Conservation (phyloP, 2,888 invertebrate species). For the Cyclophora albipunctata region DNA sequence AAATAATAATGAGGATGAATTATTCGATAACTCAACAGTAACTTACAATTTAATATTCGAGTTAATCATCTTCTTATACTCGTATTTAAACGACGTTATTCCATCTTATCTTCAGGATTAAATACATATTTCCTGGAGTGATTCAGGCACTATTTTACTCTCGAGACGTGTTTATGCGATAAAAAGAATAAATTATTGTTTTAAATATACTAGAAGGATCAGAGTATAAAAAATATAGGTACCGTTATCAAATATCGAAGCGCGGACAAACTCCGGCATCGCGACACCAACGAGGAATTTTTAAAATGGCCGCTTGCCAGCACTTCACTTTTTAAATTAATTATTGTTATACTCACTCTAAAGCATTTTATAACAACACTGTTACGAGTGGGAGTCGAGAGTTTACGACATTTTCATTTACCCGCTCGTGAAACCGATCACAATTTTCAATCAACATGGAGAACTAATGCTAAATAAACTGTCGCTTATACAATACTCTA, state of each 20-base stretch:
- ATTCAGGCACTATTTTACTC: too few species aligned
- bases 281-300: slow-evolving; percentile 41
- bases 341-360: slow-evolving; percentile 69
- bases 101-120: too few species aligned
- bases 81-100: too few species aligned
- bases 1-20: too few species aligned
- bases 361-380: slow-evolving; percentile 63
- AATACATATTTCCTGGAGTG: too few species aligned
- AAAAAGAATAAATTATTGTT: too few species aligned
- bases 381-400: slow-evolving; percentile 41
- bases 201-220: too few species aligned
- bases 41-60: too few species aligned
- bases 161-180: too few species aligned
- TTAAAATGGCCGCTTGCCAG: slow-evolving; percentile 60
- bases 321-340: slow-evolving; percentile 66
- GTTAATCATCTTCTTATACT: too few species aligned
- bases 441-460: slow-evolving; percentile 44
- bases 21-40: too few species aligned
- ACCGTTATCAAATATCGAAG: slow-evolving; percentile 17
- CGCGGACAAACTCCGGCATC: slow-evolving; percentile 11
- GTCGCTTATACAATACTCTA: slow-evolving; percentile 1
- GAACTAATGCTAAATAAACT: slow-evolving; percentile 34
- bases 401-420: slow-evolving; percentile 65
- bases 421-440: slow-evolving; percentile 53
- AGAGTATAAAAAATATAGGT: not conserved